These are phyloP conservation scores for Rhogogaster chlorosoma DNA, from an alignment of 2,888 invertebrate species.

Conservation along the genomic window DNA sequence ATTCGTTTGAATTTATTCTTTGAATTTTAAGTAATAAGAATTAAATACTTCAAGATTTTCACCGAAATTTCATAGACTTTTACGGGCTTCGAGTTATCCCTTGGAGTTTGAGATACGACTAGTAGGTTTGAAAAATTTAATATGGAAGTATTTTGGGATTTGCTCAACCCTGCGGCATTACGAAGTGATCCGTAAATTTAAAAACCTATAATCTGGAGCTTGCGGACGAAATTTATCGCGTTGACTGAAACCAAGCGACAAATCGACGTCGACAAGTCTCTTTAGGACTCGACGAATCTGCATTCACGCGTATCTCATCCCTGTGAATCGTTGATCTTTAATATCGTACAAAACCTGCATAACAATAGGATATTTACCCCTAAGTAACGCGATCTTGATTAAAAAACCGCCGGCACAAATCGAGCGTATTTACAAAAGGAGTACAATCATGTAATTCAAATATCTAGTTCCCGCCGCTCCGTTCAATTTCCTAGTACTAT, in stretches of 20 bases:
- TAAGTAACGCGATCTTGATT: neutral
- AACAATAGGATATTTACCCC: neutral
- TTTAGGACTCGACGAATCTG: neutral
- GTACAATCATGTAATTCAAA: constrained; percentile 75
- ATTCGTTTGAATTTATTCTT: neutral
- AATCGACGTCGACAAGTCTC: neutral
- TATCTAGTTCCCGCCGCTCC: constrained; percentile 69
- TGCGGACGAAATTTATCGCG: neutral
- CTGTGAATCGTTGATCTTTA: constrained; percentile 9
- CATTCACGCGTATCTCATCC: neutral
- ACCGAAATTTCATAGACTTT: neutral
- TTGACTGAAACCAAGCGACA: neutral
- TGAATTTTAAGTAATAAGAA: no score
- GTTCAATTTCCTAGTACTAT: constrained; percentile 68
- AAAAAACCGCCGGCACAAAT: neutral
- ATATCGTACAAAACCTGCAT: constrained; percentile 28
- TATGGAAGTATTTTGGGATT: neutral
- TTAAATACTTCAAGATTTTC: neutral
- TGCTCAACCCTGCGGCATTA: neutral
- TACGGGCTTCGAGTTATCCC: neutral
- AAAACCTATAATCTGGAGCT: neutral
- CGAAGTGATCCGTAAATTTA: neutral
- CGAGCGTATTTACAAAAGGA: constrained; percentile 70
- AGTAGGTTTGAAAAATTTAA: neutral
- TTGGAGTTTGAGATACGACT: no score